Evolutionary conservation across 2,113 vertebrate genomes (phyloP), one percentile per base, ranked within the genome.

Genomic region (Hepsetus odoe): DNA sequence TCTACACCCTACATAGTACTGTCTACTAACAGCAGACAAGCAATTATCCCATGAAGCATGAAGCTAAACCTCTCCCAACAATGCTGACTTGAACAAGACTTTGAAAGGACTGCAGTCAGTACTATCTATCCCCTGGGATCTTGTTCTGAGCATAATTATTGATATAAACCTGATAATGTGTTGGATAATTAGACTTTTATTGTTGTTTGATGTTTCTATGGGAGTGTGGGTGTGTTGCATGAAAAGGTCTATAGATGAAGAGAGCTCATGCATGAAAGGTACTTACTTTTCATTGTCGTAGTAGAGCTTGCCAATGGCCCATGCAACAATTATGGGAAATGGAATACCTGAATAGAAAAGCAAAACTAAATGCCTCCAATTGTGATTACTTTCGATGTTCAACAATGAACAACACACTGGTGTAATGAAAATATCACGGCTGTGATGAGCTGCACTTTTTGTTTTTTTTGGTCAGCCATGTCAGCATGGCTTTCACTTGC

Each of bases 271-370:
- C 28, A 74, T 68, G 53, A 13, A 38, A n/a, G 12, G 14, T 58
- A 66, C 81, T 79, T 71, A 85, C 84, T 85, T 85, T 83, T 85
- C 84, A 70, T 85, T 81, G 79, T 85, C 84, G 28, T 85, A 83
- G 72, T 85, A 83, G 5, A 85, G 84, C 49, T 85, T 85, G 12
- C 84, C 84, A 49, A 85, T 83, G 33, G 84, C 84, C 84, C 84
- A 85, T 16, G 84, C 84, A 10, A 85, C 75, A 20, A 85, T 85
- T 16, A 85, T 85, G 12, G 84, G 84, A 44, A 85, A 81, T 2
- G 84, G 84, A 38, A 85, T 85, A 79, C 84, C 84, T 85, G 76
- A 0, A 65, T 49, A 69, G 6, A 65, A 70, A 77, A 64, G 72
- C 20, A 5, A 1, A 81, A 59, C 16, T 13, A 76, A 72, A 79